Evolutionary conservation across 2,888 invertebrate species (phyloP), one percentile per base, ranked within the genome.

Genomic region (Axea sp.): DNA sequence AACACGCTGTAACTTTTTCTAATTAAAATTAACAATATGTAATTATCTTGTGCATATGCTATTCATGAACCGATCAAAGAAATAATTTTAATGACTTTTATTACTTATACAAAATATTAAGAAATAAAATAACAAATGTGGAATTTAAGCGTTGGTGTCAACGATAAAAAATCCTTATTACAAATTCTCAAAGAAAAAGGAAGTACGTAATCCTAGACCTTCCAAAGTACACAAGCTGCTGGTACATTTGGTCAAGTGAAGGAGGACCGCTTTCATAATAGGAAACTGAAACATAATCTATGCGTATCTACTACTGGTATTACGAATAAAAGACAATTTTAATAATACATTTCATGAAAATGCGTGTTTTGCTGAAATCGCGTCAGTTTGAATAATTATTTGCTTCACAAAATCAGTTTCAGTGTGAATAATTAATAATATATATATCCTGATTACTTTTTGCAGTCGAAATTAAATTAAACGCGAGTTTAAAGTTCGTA

Each of bases 211-310:
- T 59, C 30, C 30, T 11, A 73, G 59, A 39, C 60, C 60, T 60
- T 60, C 47, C 62, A 55, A 68, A 59, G 68, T 57, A 39, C 57
- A 68, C 64, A 49, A 43, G 37, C 30, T 1, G 59, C 8, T 12
- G 9, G 15, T 35, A 12, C 67, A 39, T 68, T 68, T 73, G 64
- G 49, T 30, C 55, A 35, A 41, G 55, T 41, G 73, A 73, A 73
- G 73, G 65, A 73, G 73, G 67, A 68, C 68, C 59, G 51, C 73
- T 68, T 67, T 67, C 62, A 57, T 67, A 73, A 73, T 62, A 68
- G 67, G 67, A 73, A 73, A 67, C 33, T 53, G 60, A 67, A 60
- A 59, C 41, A 30, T 14, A 30, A 41, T 41, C 39, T 17, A 31
- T 57, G 55, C 37, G 24, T 39, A 17, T 31, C 22, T n/a, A 37